A percentile compares a stretch with the other conserved stretches of the same genome.
phyloP scores from a whole-genome alignment of 1,140 invertebrate species.

The Vanessa atalanta region DNA sequence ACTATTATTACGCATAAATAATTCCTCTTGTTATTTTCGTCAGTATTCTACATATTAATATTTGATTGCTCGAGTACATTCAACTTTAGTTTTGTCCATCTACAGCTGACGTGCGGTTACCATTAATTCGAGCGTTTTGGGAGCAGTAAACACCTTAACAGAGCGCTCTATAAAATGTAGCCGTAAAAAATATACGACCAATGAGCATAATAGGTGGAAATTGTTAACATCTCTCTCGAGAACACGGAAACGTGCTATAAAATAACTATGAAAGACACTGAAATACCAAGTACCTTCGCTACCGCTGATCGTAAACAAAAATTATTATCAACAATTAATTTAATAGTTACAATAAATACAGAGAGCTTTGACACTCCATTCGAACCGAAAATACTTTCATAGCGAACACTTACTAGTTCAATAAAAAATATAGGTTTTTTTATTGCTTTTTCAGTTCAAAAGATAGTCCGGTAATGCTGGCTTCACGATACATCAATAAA shows the following conservation, averaged over 20 bases:
- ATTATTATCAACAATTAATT: neutral
- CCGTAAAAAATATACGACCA: slow-evolving; percentile 33
- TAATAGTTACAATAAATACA: neutral
- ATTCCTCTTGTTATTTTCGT: neutral
- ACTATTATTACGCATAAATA: neutral
- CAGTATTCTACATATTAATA: neutral
- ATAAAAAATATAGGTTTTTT: neutral
- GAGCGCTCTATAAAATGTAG: slow-evolving; percentile 19
- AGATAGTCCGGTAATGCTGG: too few relatives aligned
- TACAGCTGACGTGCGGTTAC: neutral
- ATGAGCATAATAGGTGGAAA: slow-evolving; percentile 18
- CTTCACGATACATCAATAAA: too few relatives aligned
- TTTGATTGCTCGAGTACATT: neutral
- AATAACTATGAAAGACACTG: neutral
- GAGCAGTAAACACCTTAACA: slow-evolving; percentile 31
- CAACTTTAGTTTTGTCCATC: neutral
- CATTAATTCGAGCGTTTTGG: slow-evolving; percentile 10
- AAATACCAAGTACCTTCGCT: slow-evolving; percentile 7
- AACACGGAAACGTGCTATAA: slow-evolving; percentile 4
- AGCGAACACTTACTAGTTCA: too few relatives aligned
- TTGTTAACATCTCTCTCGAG: slow-evolving; percentile 2
- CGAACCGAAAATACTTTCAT: too few relatives aligned
- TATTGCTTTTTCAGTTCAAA: neutral
- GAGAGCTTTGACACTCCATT: too few relatives aligned
- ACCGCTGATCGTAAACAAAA: neutral